Evolutionary conservation across 2,888 invertebrate genomes (phyloP), one percentile per base, ranked within the genome.

Genomic region (Chelonus formosanus): DNA sequence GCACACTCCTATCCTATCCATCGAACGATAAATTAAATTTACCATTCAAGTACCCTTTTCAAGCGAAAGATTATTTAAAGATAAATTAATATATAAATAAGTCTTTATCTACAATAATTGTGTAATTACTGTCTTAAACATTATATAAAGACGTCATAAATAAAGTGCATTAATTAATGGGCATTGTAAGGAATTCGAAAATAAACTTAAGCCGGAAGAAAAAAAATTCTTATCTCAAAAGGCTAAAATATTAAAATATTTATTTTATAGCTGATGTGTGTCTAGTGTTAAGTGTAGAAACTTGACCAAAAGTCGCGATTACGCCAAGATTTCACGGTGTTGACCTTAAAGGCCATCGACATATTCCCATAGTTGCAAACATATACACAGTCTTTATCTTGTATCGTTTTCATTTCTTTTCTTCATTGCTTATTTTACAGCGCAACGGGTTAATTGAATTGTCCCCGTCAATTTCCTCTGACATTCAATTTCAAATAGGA

Each of bases 401-500:
- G 40, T 43, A 31, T 4, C 20, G n/a, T 55, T 3, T 32, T 35
- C 31, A 10, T 48, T 35, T 35, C 43, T 8, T 36, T 20, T 5
- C 40, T 35, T 35, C 20, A 34, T 34, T 58, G 35, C 35, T 10
- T 58, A 8, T 35, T 50, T 40, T 35, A 48, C 32, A 6, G 8
- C 34, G 35, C 34, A 32, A 20, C 50, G 40, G 50, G 56, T 63
- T 63, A 63, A 63, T 63, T 57, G 56, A 63, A 63, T 63, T 40
- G 63, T 63, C 63, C 63, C 50, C 50, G 20, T 6, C 35, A 36
- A 43, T 57, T 57, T 63, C 43, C 56, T 48, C 63, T 63, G 63
- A 50, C 56, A 63, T 63, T 63, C 48, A 63, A 57, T 59, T 59
- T 59, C 0, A 59, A 35, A 47, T 50, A 32, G 50, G 32, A 59